A percentile compares a stretch with the other conserved stretches of the same genome.
Evolutionary conservation across 2,888 invertebrate species (phyloP).

Genomic region (Noctua janthina): DNA sequence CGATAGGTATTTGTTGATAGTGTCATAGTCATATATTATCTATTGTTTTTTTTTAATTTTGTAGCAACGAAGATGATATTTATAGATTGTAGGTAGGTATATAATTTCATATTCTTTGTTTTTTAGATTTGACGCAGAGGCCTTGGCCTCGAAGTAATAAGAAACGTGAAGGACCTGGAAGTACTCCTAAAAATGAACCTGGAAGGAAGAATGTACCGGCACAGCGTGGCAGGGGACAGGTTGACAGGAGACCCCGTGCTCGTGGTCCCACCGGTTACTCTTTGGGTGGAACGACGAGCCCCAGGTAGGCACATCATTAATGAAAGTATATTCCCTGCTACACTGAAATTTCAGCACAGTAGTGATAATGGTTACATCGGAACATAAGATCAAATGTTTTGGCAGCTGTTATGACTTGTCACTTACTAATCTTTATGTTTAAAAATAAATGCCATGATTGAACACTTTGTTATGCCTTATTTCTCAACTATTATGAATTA

Average conservation of each 20-base stretch:
- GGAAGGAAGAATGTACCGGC: conserved; percentile 92
- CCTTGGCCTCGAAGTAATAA: conserved; percentile 92
- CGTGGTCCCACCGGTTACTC: conserved; percentile 87
- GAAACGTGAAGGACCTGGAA: conserved; percentile 92
- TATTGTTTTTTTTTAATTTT: not conserved
- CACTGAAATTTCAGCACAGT: not conserved
- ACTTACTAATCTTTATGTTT: not conserved
- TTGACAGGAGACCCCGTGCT: conserved; percentile 93
- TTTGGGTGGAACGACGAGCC: conserved; percentile 93
- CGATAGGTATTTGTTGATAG: conserved; percentile 28
- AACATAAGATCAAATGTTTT: not conserved
- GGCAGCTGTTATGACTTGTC: not conserved
- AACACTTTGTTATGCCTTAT: not conserved
- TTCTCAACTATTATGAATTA: not conserved
- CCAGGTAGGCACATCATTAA: conserved; percentile 86
- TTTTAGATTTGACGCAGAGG: conserved; percentile 88
- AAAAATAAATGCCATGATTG: not conserved
- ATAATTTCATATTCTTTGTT: conserved; percentile 21
- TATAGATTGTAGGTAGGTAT: not conserved
- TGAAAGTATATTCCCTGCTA: not conserved
- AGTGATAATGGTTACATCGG: not conserved
- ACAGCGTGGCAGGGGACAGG: conserved; percentile 92
- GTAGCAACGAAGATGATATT: not conserved
- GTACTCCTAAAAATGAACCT: conserved; percentile 91
- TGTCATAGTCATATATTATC: not conserved